Base-by-base conservation (phyloP, 2,113 vertebrate species). In the Atrichornis clamosus region DNA sequence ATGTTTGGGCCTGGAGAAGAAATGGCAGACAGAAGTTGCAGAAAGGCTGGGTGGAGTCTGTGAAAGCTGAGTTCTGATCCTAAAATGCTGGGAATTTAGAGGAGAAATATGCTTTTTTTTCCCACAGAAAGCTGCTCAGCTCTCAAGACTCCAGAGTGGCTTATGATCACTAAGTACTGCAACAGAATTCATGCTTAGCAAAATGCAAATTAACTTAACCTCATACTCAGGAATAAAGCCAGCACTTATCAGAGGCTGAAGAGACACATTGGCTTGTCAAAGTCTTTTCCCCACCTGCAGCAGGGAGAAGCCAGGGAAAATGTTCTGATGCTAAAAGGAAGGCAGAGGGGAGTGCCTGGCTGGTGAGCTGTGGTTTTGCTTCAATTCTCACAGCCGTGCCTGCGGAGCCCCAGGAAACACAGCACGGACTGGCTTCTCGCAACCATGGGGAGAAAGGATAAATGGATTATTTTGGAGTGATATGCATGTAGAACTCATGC, bases 401-500 rank as follows among this genome's bases (percentile, higher is more conserved):
- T 74, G 53, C 62, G 56, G 76, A 89, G 33, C 74, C 74, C 74
- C 67, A 10, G 55, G 19, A 78, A 52, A 60, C 52, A 63, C 20
- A 75, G 73, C 56, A 27, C 0, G 1, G 55, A 81, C 55, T 77
- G 33, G 42, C 56, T 95, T 68, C 79, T 86, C 68, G 60, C 91
- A 86, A 6, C 59, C 56, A 35, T 2, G 9, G 79, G 92, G 88
- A 93, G 93, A 94, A 94, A 78, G 90, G 88, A 86, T 86, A 96
- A 96, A 93, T 93, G 92, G 87, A 93, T 96, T 96, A 89, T 94
- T 95, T 79, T 78, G 37, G 84, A 93, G 95, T 39, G 83, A 87
- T 93, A 65, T 27, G 68, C 76, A 64, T 3, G 8, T 75, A 94
- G 85, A 88, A 68, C 68, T 67, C 60, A 94, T 75, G 83, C 56